Base-by-base conservation (phyloP, 2,113 vertebrate genomes). In the Mobula hypostoma region DNA sequence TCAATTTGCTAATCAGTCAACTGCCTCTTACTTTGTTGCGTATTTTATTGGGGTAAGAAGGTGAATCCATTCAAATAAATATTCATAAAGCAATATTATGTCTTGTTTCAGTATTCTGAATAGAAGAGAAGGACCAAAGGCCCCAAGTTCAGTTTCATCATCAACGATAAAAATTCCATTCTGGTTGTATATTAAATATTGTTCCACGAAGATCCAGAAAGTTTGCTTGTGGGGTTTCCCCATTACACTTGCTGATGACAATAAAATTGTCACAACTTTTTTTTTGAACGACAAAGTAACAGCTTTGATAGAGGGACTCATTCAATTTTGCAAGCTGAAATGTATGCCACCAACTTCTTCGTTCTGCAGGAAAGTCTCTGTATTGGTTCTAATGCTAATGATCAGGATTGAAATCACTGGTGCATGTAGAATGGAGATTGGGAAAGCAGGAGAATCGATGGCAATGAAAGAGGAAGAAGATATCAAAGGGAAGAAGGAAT, bases 381-480 rank as follows among this genome's bases (percentile, higher is more conserved):
- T 72, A 94, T 14, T 94, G 56, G 24, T 24, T 15, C 63, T 2
- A 74, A 8, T n/a, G 24, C 70, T 94, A 70, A 74, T 12, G 21
- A 27, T 29, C 27, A 80, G 40, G 94, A 8, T 80, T 32, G 27
- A n/a, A 15, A 61, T 94, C 14, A 66, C 93, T 72, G 93, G 48
- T 36, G 5, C 21, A 17, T 7, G 21, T 61, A 94, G 17, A 94
- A 32, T 77, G n/a, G 63, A 66, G 63, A 66, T 66, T 66, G 63
- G 7, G 95, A 68, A 74, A 91, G 82, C 9, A 94, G 74, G 94
- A 61, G 0, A 94, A 90, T 94, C 83, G 95, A 83, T 94, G 90
- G 56, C 40, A 29, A 7, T 14, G 11, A 2, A 92, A 70, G 88
- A 40, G 24, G 24, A 27, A 61, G 29, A 66, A 12, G 85, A 27